Evolutionary conservation across 2,797 vertebrate genomes (phyloP).

Genomic region (Cossypha niveicapilla): DNA sequence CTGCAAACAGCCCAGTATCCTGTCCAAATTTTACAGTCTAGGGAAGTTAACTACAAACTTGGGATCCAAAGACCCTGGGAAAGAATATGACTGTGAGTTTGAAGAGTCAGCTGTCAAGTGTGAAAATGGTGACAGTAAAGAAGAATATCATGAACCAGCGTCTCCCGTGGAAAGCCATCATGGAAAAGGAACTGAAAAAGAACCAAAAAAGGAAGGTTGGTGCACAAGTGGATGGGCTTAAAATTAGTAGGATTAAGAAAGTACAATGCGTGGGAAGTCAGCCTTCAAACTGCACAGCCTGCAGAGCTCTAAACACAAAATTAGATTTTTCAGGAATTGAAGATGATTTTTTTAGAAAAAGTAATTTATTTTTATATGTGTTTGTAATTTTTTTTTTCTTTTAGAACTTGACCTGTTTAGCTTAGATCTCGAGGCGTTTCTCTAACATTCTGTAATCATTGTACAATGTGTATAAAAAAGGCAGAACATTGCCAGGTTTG

Average conservation of each 20-base stretch:
- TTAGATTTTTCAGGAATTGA: neutral
- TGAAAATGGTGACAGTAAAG: slow-evolving; percentile 19
- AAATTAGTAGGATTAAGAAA: slow-evolving; percentile 7
- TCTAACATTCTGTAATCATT: neutral
- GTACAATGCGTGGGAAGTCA: neutral
- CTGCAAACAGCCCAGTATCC: slow-evolving; percentile 91
- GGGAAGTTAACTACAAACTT: slow-evolving; percentile 82
- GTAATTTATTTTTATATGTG: neutral
- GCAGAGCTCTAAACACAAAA: neutral
- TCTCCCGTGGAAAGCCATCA: slow-evolving; percentile 36
- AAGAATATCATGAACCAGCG: slow-evolving; percentile 1
- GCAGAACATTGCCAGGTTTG: neutral
- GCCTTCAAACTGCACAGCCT: neutral
- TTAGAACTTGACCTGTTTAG: neutral
- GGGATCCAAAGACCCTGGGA: slow-evolving; percentile 70
- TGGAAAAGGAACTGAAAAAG: slow-evolving; percentile 59
- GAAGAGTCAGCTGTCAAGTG: slow-evolving; percentile 46
- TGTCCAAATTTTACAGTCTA: slow-evolving; percentile 92
- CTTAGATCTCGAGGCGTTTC: neutral
- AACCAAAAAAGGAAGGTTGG: slow-evolving; percentile 71
- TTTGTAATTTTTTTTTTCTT: neutral
- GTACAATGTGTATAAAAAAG: neutral
- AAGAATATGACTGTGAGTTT: slow-evolving; percentile 56
- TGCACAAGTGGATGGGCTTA: slow-evolving; percentile 26
- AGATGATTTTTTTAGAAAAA: neutral